A percentile compares a stretch with the other conserved stretches of the same genome.
Conservation (phyloP, 1,140 invertebrate species). For the Drosophila elegans region DNA sequence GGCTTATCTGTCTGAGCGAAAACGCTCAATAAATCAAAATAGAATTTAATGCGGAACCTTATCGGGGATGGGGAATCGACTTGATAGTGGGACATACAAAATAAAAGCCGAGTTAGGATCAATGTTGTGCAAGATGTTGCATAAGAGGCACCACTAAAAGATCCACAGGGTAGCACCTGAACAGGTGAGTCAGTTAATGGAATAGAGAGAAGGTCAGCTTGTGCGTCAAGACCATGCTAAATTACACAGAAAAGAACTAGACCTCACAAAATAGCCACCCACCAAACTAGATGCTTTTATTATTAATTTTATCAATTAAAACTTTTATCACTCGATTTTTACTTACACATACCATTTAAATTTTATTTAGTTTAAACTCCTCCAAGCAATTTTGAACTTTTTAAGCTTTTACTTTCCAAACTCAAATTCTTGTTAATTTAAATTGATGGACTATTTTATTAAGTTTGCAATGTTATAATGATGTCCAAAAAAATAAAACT, state of each 20-base stretch:
- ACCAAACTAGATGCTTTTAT: too few relatives aligned
- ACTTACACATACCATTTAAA: too few relatives aligned
- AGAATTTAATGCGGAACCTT: slow-evolving; percentile 5
- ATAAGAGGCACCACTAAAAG: slow-evolving; percentile 9
- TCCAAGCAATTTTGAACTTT: too few relatives aligned
- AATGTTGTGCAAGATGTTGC: slow-evolving; percentile 21
- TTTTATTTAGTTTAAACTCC: too few relatives aligned
- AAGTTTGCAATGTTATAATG: too few relatives aligned
- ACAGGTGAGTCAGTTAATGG: slow-evolving; percentile 5
- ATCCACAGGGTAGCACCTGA: slow-evolving; percentile 19
- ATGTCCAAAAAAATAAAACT: too few relatives aligned
- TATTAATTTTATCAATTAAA: too few relatives aligned
- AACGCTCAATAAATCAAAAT: slow-evolving; percentile 23
- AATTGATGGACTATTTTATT: too few relatives aligned
- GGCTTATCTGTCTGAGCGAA: background rate
- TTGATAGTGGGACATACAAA: background rate
- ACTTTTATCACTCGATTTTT: too few relatives aligned
- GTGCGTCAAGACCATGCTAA: slow-evolving; percentile 20
- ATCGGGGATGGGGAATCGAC: slow-evolving; percentile 1
- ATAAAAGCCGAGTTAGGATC: slow-evolving; percentile 3
- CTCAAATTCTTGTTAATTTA: too few relatives aligned
- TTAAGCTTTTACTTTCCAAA: too few relatives aligned
- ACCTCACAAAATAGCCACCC: background rate
- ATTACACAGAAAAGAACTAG: slow-evolving; percentile 9
- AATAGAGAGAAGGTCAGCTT: background rate